A percentile compares a stretch with the other conserved stretches of the same genome.
These are phyloP conservation scores for Papilio glaucus DNA, from an alignment of 1,140 invertebrate genomes.

Conservation along the genomic window DNA sequence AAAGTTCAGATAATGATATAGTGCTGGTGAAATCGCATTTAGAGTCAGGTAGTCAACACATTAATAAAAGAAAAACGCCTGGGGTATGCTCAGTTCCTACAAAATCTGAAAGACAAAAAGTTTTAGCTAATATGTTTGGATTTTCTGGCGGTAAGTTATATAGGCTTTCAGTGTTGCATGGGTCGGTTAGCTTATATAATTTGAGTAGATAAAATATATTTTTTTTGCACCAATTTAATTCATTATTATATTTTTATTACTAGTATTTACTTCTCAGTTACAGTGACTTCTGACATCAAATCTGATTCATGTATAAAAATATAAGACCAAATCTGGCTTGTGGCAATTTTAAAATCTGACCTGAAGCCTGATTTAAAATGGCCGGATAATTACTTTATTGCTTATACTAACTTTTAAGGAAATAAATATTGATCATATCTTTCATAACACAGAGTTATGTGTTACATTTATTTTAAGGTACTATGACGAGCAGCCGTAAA, in stretches of 20 bases:
- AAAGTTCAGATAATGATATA: conserved; percentile 46
- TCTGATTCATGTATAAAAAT: no score
- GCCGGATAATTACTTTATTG: background rate
- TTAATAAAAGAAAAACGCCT: conserved; percentile 37
- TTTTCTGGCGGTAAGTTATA: conserved; percentile 68
- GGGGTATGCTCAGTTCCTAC: conserved; percentile 20
- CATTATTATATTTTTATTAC: no score
- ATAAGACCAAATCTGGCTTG: background rate
- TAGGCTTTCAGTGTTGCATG: background rate
- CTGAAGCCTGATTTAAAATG: background rate
- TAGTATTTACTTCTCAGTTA: no score
- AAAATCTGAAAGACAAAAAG: conserved; percentile 55
- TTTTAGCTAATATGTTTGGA: conserved; percentile 69
- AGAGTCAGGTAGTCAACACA: conserved; percentile 33
- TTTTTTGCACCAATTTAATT: background rate
- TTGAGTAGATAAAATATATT: background rate
- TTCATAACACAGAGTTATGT: background rate
- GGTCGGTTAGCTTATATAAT: background rate
- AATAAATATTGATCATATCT: background rate
- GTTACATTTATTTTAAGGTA: conserved; percentile 38
- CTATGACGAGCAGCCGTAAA: conserved; percentile 37
- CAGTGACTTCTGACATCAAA: no score
- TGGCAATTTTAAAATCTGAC: background rate
- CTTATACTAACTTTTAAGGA: background rate
- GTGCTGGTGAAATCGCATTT: conserved; percentile 63